Percentiles rank a stretch among this genome's conserved stretches.
Evolutionary conservation across 2,797 vertebrate species (phyloP).

Genomic region (Hapalemur alaotrensis): DNA sequence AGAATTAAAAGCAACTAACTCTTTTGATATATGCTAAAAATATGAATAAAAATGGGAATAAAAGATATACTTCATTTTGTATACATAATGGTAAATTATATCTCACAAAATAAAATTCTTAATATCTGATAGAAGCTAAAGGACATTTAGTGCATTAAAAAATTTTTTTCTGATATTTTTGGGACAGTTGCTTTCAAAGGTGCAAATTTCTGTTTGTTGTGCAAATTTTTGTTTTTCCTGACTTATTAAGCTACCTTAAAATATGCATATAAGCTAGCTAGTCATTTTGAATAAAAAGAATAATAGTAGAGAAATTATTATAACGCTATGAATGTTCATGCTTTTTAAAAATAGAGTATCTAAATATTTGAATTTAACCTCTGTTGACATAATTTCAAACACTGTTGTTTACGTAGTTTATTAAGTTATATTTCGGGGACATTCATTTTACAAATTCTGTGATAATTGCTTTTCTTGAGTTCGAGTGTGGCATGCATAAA

Average conservation of each 20-base stretch:
- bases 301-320: neutral
- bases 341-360: neutral
- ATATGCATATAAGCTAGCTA: neutral
- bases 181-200: neutral
- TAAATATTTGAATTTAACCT: constrained; percentile 36
- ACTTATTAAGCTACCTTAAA: neutral
- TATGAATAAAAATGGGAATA: neutral
- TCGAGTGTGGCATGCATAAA: neutral
- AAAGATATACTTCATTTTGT: neutral
- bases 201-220: neutral
- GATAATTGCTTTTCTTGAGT: neutral
- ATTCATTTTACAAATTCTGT: neutral
- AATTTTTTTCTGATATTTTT: neutral
- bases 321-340: neutral
- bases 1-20: neutral
- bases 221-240: neutral
- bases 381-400: neutral
- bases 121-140: neutral
- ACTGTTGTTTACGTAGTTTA: constrained; percentile 16
- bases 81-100: neutral
- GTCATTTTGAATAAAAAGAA: constrained; percentile 38
- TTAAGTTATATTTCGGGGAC: neutral
- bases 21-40: neutral
- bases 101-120: neutral
- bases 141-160: neutral